phyloP scores from a whole-genome alignment of 2,888 invertebrate genomes.

The Psylliodes chrysocephalus region DNA sequence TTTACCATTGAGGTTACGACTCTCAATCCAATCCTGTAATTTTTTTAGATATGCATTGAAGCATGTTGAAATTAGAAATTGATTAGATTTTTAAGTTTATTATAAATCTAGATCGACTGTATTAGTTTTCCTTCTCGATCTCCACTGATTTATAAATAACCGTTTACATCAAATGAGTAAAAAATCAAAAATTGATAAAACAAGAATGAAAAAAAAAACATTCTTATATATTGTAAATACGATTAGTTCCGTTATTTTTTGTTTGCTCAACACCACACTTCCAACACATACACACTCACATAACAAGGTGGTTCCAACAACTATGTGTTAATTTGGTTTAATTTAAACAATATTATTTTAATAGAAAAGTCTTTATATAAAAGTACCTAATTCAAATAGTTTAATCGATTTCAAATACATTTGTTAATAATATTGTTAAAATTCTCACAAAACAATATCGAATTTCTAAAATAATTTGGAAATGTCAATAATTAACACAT shows the following conservation, averaged over 20 bases:
- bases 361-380: too few species aligned
- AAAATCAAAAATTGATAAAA: not conserved
- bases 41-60: constrained; percentile 20
- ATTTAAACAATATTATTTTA: too few species aligned
- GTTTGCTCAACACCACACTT: constrained; percentile 37
- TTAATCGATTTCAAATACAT: too few species aligned
- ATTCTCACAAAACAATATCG: too few species aligned
- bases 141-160: not conserved
- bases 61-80: constrained; percentile 23
- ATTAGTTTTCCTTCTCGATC: not conserved
- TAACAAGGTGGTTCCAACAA: constrained; percentile 1
- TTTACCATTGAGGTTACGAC: too few species aligned
- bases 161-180: not conserved
- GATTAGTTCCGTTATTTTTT: constrained; percentile 36
- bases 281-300: constrained; percentile 28
- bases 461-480: too few species aligned
- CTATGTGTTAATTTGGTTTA: not conserved
- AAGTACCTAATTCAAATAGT: too few species aligned
- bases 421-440: too few species aligned
- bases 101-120: constrained; percentile 7
- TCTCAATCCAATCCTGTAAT: not conserved
- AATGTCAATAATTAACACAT: constrained; percentile 1
- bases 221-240: constrained; percentile 36
- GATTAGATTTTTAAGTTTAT: constrained; percentile 19
- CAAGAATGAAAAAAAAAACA: constrained; percentile 7